Conservation (phyloP, 2,113 vertebrate genomes). For the Equus quagga region DNA sequence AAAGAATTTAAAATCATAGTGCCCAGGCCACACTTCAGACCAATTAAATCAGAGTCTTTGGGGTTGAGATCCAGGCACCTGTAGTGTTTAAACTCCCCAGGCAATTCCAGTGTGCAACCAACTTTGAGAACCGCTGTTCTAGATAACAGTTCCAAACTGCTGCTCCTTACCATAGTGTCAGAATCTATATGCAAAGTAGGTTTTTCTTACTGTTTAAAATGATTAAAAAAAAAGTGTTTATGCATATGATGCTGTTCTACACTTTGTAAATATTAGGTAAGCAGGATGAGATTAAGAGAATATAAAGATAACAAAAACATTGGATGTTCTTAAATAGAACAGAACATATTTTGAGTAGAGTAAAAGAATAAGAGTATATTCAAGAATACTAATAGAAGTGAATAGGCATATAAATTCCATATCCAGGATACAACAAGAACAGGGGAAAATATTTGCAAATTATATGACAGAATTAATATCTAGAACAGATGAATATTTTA, state of each 20-base stretch:
- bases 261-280: not conserved
- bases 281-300: not conserved
- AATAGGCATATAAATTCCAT: not conserved
- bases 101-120: not conserved
- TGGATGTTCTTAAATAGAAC: not conserved
- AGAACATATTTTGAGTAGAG: conserved; percentile 18
- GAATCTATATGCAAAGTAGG: not conserved
- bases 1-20: not conserved
- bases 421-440: not conserved
- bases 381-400: not conserved
- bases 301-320: not conserved
- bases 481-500: conserved; percentile 1
- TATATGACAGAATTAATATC: conserved; percentile 5
- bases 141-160: not conserved
- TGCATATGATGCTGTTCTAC: not conserved
- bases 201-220: not conserved
- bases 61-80: not conserved
- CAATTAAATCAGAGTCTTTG: conserved; percentile 19
- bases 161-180: not conserved
- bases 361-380: conserved; percentile 8
- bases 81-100: not conserved
- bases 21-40: not conserved
- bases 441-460: not conserved
- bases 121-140: not conserved
- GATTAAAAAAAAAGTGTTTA: not conserved